Conservation (phyloP, 2,888 invertebrate species). For the Leptopilina syphax region DNA sequence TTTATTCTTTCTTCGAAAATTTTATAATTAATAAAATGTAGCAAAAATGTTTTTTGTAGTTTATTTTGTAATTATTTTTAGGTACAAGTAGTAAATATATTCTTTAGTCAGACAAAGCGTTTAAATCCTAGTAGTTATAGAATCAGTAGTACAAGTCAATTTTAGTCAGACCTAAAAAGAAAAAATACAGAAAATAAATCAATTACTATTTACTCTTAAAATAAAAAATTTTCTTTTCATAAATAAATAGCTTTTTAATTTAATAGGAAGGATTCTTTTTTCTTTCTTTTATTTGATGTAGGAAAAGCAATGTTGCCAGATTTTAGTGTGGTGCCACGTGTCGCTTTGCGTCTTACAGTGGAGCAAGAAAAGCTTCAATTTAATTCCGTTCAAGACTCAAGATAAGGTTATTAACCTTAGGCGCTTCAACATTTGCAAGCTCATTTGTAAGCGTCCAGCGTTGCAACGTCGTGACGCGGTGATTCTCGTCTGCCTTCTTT, state of each 20-base stretch:
- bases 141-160: no score
- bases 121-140: no score
- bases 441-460: conserved; percentile 53
- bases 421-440: conserved; percentile 51
- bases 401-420: conserved; percentile 57
- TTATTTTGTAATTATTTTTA: no score
- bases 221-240: no score
- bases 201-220: no score
- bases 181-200: no score
- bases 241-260: background rate
- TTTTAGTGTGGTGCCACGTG: conserved; percentile 50
- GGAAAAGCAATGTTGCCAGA: conserved; percentile 16
- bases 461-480: conserved; percentile 34
- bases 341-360: conserved; percentile 45
- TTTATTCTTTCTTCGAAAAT: no score
- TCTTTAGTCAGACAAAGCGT: no score
- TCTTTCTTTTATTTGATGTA: background rate
- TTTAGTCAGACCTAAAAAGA: no score
- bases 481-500: conserved; percentile 24
- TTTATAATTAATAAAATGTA: no score
- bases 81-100: no score
- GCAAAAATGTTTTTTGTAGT: no score
- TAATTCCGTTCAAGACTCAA: conserved; percentile 56
- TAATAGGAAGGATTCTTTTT: background rate
- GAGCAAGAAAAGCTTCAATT: conserved; percentile 55